Conservation (phyloP, 23 tunicate species). For the Styela clava region DNA sequence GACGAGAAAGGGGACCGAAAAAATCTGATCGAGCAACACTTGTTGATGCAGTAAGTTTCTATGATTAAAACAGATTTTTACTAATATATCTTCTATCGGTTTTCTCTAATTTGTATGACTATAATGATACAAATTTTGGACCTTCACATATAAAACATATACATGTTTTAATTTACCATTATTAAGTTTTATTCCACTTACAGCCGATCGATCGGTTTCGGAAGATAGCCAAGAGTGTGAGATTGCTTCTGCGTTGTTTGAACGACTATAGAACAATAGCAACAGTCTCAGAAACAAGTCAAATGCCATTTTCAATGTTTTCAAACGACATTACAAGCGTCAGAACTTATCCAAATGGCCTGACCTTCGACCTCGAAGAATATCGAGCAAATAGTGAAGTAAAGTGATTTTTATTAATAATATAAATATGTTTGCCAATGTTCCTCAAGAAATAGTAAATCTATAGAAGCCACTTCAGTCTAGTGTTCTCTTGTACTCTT, state of each 20-base stretch:
- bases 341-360: slow-evolving; percentile 51
- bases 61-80: background rate
- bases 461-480: too few relatives aligned
- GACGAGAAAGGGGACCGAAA: slow-evolving; percentile 22
- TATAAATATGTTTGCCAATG: too few relatives aligned
- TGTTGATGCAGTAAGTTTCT: background rate
- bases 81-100: background rate
- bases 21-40: slow-evolving; percentile 4
- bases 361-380: slow-evolving; percentile 66
- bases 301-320: slow-evolving; percentile 85
- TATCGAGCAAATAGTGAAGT: slow-evolving; percentile 68
- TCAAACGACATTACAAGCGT: slow-evolving; percentile 52
- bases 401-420: too few relatives aligned
- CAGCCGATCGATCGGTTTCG: slow-evolving; percentile 73
- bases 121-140: too few relatives aligned
- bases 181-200: too few relatives aligned
- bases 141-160: too few relatives aligned
- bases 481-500: too few relatives aligned
- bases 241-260: slow-evolving; percentile 66
- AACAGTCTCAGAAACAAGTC: slow-evolving; percentile 61
- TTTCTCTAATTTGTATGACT: too few relatives aligned
- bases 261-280: slow-evolving; percentile 54
- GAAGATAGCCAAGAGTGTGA: slow-evolving; percentile 32
- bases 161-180: too few relatives aligned
- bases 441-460: too few relatives aligned